phyloP scores from a whole-genome alignment of 2,888 invertebrate species.

The Dynastes tityus region DNA sequence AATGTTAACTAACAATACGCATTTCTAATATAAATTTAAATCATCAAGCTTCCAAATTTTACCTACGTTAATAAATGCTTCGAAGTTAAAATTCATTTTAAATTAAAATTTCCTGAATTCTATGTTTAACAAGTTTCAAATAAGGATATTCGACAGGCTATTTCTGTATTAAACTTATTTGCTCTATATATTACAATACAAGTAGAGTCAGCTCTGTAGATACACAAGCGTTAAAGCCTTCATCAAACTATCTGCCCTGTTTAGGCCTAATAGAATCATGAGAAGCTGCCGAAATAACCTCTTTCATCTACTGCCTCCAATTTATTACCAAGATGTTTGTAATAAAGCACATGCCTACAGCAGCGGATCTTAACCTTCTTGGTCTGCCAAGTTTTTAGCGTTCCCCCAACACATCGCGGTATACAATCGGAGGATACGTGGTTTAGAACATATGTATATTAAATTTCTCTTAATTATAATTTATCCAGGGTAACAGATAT shows the following conservation, averaged over 20 bases:
- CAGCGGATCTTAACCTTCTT: background rate
- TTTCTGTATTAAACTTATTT: no score
- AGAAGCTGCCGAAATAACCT: background rate
- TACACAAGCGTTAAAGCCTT: background rate
- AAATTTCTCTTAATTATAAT: background rate
- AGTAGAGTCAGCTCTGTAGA: no score
- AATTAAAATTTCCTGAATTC: no score
- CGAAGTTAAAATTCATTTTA: no score
- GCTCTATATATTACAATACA: no score
- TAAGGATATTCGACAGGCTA: no score
- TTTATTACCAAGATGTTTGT: slow-evolving; percentile 11
- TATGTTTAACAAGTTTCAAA: no score
- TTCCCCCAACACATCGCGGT: background rate
- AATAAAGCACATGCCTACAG: background rate
- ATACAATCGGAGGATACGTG: no score
- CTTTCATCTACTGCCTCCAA: background rate
- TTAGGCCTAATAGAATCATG: slow-evolving; percentile 8
- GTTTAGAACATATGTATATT: background rate
- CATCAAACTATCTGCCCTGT: background rate
- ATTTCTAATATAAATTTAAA: no score
- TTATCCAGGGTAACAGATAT: background rate
- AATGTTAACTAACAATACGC: no score
- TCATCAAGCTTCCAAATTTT: no score
- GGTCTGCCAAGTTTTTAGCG: no score
- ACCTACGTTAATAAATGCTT: background rate